Base-by-base conservation (phyloP, 2,888 invertebrate species). In the Corbicula japonica region DNA sequence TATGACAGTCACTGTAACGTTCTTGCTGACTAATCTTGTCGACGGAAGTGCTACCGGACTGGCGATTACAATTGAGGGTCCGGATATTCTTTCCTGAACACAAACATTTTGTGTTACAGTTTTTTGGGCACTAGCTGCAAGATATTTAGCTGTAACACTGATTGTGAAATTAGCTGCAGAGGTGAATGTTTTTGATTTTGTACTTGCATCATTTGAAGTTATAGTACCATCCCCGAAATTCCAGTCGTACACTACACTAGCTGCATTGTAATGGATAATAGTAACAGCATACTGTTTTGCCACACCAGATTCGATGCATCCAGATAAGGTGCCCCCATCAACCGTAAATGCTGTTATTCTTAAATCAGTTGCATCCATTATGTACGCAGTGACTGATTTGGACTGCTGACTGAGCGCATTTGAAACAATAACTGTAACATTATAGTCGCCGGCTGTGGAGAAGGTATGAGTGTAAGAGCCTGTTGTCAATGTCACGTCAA, bases 131-230 rank as follows among this genome's bases (percentile, higher is more conserved):
- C 62, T 81, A 54, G 76, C 78, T 8, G 72, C 35, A 15, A 41
- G 0, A 56, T 88, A 84, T 8, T 61, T 63, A 2, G 85, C 68
- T 23, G 54, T 63, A 2, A 87, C 77, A 15, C 50, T 68, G 8
- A 90, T 35, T 35, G 79, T 84, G 26, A 80, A 84, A 26, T 84
- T 76, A 10, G 82, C 85, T 5, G 86, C 62, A 10, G 54, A 32
- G 12, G 54, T 56, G 63, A 83, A 88, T 5, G 70, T 68, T 38
- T 86, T 26, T 12, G 56, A 26, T 50, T 26, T 35, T 23, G 10
- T 26, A 34, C 30, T 34, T 21, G 60, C 10, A 0, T 23, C 26
- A 18, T 48, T 61, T 4, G 34, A 44, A 1, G 30, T 1, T 4
- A 35, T 26, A 8, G 15, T 28, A 10, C 71, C 73, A 63, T 87